These are phyloP conservation scores for Acipenser oxyrinchus DNA, from an alignment of 2,797 vertebrate species.

Conservation along the genomic window DNA sequence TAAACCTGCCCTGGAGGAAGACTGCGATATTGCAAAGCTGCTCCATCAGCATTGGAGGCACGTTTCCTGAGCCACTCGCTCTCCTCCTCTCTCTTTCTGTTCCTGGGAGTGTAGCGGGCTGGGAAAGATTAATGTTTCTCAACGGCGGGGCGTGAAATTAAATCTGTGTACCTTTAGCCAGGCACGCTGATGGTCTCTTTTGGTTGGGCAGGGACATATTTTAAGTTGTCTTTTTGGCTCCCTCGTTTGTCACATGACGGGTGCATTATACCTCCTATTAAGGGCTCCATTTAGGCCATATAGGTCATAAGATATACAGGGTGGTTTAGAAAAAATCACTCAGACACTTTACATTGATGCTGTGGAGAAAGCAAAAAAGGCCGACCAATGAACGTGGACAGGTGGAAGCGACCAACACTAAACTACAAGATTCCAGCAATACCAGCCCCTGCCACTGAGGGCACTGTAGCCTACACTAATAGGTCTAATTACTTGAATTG, in stretches of 20 bases:
- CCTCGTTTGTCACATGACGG: slow-evolving; percentile 25
- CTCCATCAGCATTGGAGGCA: slow-evolving; percentile 56
- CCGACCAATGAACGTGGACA: too few relatives aligned
- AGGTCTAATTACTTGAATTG: too few relatives aligned
- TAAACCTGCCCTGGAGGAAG: slow-evolving; percentile 49
- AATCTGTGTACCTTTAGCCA: slow-evolving; percentile 66
- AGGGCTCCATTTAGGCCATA: too few relatives aligned
- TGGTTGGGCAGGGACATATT: slow-evolving; percentile 37
- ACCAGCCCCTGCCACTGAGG: too few relatives aligned
- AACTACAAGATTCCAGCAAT: too few relatives aligned
- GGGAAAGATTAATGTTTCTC: slow-evolving; percentile 67
- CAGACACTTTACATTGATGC: too few relatives aligned
- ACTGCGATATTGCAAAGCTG: slow-evolving; percentile 39
- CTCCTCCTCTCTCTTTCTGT: slow-evolving; percentile 46
- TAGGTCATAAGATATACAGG: too few relatives aligned
- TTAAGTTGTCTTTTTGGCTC: slow-evolving; percentile 28
- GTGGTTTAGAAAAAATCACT: too few relatives aligned
- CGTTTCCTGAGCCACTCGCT: slow-evolving; percentile 25
- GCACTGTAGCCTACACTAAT: too few relatives aligned
- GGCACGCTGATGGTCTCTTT: slow-evolving; percentile 43
- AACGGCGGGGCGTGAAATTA: slow-evolving; percentile 63
- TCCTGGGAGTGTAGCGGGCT: slow-evolving; percentile 57
- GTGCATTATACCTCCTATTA: slow-evolving; percentile 27
- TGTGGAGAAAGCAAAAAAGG: too few relatives aligned
- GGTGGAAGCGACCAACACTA: too few relatives aligned